Evolutionary conservation across 2,113 vertebrate genomes (phyloP).

Genomic region (Odobenus rosmarus): DNA sequence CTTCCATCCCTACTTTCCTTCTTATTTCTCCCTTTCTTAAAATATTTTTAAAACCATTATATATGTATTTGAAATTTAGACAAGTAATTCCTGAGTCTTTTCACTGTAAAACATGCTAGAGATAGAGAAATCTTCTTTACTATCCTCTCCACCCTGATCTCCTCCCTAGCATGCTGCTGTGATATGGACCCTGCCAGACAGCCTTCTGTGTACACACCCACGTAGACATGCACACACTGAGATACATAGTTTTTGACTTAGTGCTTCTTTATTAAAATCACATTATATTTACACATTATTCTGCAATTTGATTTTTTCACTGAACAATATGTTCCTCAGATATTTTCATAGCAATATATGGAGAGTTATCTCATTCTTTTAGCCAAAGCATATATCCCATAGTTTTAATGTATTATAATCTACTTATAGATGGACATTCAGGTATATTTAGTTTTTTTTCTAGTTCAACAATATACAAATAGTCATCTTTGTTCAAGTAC

Average conservation of each 20-base stretch:
- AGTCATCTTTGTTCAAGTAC: neutral
- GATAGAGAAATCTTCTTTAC: neutral
- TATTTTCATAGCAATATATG: neutral
- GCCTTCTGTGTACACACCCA: neutral
- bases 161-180: neutral
- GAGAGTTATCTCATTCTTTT: neutral
- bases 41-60: neutral
- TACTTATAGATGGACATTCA: neutral
- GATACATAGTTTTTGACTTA: neutral
- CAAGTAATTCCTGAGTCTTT: neutral
- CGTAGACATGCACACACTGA: neutral
- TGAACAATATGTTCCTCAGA: neutral
- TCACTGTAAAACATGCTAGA: neutral
- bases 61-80: neutral
- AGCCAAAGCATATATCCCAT: too few species aligned
- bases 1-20: neutral
- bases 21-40: neutral
- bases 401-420: neutral
- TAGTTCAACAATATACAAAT: neutral
- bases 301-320: neutral
- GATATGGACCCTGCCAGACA: neutral
- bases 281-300: neutral
- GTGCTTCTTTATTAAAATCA: neutral
- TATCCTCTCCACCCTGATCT: neutral
- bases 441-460: neutral